A percentile compares a stretch with the other conserved stretches of the same genome.
phyloP scores from a whole-genome alignment of 1,140 invertebrate species.

The Onthophagus taurus region DNA sequence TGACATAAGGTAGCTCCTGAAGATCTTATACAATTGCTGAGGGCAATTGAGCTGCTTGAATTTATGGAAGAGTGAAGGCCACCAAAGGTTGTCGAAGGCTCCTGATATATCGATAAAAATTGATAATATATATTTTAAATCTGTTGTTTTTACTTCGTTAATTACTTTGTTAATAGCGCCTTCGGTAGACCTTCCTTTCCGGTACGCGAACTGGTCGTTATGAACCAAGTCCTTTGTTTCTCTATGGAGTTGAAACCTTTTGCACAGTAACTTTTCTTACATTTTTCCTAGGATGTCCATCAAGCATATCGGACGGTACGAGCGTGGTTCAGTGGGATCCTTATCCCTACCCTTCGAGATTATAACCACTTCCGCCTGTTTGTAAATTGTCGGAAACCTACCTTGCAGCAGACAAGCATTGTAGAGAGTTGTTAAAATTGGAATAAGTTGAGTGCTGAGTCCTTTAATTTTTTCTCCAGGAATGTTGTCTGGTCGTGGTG shows the following conservation, averaged over 20 bases:
- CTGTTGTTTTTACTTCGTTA: not conserved
- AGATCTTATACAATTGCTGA: not conserved
- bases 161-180: not conserved
- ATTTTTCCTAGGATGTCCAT: not conserved
- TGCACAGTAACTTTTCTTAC: not conserved
- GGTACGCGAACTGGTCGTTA: not conserved
- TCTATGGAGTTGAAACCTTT: not conserved
- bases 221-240: not conserved
- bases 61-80: conserved; percentile 32
- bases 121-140: conserved; percentile 11
- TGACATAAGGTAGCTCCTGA: conserved; percentile 10
- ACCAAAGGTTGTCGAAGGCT: conserved; percentile 38
- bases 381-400: not conserved
- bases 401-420: not conserved
- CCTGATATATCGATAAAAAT: conserved; percentile 39
- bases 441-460: not conserved
- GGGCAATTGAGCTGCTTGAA: conserved; percentile 17
- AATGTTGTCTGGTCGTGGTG: not conserved
- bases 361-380: not conserved
- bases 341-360: not conserved
- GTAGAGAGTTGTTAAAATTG: not conserved
- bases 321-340: not conserved
- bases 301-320: not conserved
- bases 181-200: not conserved
- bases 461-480: not conserved